These are phyloP conservation scores for Palythoa caribaeorum DNA, from an alignment of 92 coral and sea anemone genomes.

Conservation along the genomic window DNA sequence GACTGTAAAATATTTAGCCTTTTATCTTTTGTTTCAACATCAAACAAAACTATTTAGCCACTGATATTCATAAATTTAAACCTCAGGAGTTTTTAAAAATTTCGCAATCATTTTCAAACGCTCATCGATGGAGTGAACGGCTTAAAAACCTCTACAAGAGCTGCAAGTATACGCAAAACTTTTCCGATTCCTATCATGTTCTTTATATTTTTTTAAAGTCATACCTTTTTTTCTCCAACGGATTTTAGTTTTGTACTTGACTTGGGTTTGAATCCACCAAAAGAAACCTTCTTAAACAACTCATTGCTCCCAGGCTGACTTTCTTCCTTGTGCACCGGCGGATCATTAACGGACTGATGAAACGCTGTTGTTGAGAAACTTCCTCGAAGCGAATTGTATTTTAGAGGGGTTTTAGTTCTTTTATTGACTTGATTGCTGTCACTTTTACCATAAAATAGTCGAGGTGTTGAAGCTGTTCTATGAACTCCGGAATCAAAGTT, in stretches of 20 bases:
- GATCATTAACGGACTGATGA: constrained; percentile 6
- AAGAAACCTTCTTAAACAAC: neutral
- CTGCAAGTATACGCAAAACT: too few species aligned
- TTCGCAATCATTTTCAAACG: too few species aligned
- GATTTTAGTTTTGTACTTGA: neutral
- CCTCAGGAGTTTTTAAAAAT: too few species aligned
- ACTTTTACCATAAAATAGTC: constrained; percentile 10
- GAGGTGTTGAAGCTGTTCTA: constrained; percentile 32
- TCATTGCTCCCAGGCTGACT: neutral
- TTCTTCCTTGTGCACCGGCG: constrained; percentile 1
- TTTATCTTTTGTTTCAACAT: too few species aligned
- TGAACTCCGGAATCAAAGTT: neutral
- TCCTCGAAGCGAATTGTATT: constrained; percentile 3
- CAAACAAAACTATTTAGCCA: too few species aligned
- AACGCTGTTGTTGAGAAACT: constrained; percentile 41
- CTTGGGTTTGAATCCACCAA: neutral
- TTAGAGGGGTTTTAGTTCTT: constrained; percentile 32
- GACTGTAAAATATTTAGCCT: too few species aligned
- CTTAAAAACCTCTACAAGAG: too few species aligned
- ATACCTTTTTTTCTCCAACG: constrained; percentile 6
- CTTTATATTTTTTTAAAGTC: neutral
- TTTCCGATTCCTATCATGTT: too few species aligned
- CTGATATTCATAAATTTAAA: too few species aligned
- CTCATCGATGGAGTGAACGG: too few species aligned
- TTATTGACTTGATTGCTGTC: constrained; percentile 11